Evolutionary conservation across 2,797 vertebrate genomes (phyloP), one percentile per base, ranked within the genome.

Genomic region (Cryptoblepharus egeriae): DNA sequence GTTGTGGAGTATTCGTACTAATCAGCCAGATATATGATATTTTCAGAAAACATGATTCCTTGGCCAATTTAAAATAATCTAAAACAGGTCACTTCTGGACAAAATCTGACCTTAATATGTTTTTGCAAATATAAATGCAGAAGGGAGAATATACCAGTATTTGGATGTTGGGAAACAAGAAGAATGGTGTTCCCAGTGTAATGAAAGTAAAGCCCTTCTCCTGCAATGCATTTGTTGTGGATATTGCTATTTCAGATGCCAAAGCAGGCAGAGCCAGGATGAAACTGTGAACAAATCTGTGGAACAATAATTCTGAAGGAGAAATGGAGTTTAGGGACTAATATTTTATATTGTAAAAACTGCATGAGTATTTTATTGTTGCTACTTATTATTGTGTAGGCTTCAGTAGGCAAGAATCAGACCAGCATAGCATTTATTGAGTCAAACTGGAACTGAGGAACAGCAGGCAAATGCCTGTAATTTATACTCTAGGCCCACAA

Each of bases 11-110:
- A 69, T 69, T 60, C 42, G 69, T 63, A 69, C 81, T 77, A 82
- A 77, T 82, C 73, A 82, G 52, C 57, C 18, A 45, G 45, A 80
- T 80, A 80, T 64, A 37, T 61, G 37, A 71, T 73, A 37, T 73
- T 73, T 80, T 65, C 58, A 49, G 42, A 65, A 80, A 73, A 18
- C 24, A 65, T 22, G 32, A 55, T 73, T 63, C 42, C 42, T 72
- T 81, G 79, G 60, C 70, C 70, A 39, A n/a, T 64, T 77, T 69
- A 52, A 82, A 58, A 24, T 55, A 75, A 60, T 68, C 64, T 58
- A 58, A 82, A 82, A 82, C 73, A 76, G 57, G 74, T 77, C 10
- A 42, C n/a, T 82, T 45, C 35, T 58, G n/a, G 57, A 42, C 35
- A 45, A 42, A 82, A 45, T 61, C 20, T 32, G 73, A 52, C n/a